A percentile compares a stretch with the other conserved stretches of the same genome.
Evolutionary conservation across 2,888 invertebrate genomes (phyloP).

Genomic region (Cephonodes hylas): DNA sequence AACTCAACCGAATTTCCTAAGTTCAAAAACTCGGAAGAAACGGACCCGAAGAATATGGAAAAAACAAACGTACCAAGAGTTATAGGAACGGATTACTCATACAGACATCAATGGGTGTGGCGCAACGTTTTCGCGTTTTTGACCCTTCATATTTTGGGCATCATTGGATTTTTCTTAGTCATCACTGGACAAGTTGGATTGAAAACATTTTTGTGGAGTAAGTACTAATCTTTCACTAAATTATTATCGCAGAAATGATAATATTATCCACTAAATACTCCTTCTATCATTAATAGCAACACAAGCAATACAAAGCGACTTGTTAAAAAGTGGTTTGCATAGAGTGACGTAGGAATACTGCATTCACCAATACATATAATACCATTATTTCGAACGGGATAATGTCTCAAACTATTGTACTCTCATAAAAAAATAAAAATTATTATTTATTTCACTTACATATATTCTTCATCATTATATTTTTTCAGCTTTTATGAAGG

Average conservation of each 20-base stretch:
- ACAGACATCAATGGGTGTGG: conserved; percentile 82
- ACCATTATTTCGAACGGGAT: too few relatives aligned
- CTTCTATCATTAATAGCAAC: too few relatives aligned
- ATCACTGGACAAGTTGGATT: conserved; percentile 31
- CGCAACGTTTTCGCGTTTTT: conserved; percentile 82
- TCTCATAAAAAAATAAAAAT: too few relatives aligned
- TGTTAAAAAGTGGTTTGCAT: too few relatives aligned
- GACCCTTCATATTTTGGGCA: conserved; percentile 68
- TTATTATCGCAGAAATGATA: not conserved
- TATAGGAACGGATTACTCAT: conserved; percentile 55
- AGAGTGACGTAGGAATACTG: too few relatives aligned
- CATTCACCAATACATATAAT: too few relatives aligned
- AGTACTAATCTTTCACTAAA: not conserved
- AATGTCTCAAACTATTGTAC: too few relatives aligned
- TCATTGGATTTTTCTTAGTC: conserved; percentile 60
- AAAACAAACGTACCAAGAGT: conserved; percentile 24
- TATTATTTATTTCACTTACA: too few relatives aligned
- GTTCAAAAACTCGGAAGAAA: not conserved
- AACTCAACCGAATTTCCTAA: not conserved
- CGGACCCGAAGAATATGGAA: not conserved
- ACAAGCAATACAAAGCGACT: too few relatives aligned
- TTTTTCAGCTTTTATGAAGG: too few relatives aligned
- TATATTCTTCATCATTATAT: too few relatives aligned
- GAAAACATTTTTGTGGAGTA: conserved; percentile 30
- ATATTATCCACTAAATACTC: too few relatives aligned